Percentiles rank a stretch among this genome's conserved stretches.
phyloP scores from a whole-genome alignment of 2,888 invertebrate species.

The Trileptium ribeirensis region DNA sequence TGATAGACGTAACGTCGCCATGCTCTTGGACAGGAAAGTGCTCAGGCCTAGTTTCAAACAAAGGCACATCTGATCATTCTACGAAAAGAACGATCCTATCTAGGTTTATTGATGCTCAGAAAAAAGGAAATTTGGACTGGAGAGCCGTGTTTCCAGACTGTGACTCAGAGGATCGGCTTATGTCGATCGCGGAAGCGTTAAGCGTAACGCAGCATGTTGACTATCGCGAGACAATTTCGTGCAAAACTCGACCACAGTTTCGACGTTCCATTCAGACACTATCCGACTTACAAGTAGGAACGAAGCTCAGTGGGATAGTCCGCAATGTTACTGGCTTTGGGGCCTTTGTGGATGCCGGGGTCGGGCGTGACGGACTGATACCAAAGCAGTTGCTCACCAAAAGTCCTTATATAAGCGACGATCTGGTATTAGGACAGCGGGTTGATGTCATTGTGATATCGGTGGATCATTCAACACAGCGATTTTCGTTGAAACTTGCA shows the following conservation, averaged over 20 bases:
- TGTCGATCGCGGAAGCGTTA: neutral
- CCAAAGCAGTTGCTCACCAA: too few relatives aligned
- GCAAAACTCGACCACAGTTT: conserved; percentile 10
- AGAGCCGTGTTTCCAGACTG: neutral
- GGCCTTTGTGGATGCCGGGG: conserved; percentile 70
- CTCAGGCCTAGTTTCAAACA: too few relatives aligned
- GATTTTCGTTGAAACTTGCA: too few relatives aligned
- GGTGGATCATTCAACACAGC: too few relatives aligned
- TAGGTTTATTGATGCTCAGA: neutral
- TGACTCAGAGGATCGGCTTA: neutral
- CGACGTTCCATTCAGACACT: conserved; percentile 34
- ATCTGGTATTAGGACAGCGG: too few relatives aligned
- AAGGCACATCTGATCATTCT: neutral
- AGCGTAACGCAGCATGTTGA: neutral
- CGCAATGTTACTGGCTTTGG: conserved; percentile 82
- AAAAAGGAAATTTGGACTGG: too few relatives aligned
- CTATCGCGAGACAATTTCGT: neutral
- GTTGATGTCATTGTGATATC: too few relatives aligned
- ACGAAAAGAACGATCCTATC: neutral
- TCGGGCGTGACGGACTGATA: conserved; percentile 51
- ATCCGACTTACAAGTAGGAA: conserved; percentile 50
- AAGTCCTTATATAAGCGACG: too few relatives aligned
- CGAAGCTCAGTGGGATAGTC: conserved; percentile 62
- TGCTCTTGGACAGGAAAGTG: too few relatives aligned
- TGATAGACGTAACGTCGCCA: too few relatives aligned